Evolutionary conservation across 2,797 vertebrate species (phyloP).

Genomic region (Enteromius mattozi): DNA sequence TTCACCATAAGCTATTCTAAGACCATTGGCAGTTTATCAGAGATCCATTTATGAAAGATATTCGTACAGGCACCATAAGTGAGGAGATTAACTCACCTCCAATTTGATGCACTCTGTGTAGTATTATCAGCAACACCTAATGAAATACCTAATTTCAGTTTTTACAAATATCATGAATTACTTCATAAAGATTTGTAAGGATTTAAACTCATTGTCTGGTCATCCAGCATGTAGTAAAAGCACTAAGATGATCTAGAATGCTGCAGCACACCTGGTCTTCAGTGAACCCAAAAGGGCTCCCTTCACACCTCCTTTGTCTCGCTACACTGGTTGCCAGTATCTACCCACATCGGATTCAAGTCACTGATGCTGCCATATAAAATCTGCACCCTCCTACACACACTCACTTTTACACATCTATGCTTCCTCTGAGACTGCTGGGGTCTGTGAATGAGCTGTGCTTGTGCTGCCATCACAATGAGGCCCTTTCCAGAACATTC

Average conservation of each 20-base stretch:
- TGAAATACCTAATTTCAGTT: neutral
- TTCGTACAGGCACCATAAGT: neutral
- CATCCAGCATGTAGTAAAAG: neutral
- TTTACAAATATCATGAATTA: neutral
- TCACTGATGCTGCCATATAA: neutral
- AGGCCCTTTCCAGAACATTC: slow-evolving; percentile 4
- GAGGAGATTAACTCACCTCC: neutral
- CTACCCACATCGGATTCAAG: slow-evolving; percentile 10
- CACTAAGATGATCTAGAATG: neutral
- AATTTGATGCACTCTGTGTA: neutral
- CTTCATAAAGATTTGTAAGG: neutral
- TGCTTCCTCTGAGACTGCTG: neutral
- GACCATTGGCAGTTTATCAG: neutral
- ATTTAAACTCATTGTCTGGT: neutral
- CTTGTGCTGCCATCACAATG: neutral
- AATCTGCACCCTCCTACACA: slow-evolving; percentile 4
- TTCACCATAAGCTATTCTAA: neutral
- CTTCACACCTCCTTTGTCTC: slow-evolving; percentile 1
- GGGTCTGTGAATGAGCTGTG: neutral
- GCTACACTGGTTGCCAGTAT: neutral
- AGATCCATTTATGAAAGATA: neutral
- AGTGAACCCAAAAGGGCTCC: neutral
- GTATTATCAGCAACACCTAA: neutral
- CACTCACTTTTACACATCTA: neutral
- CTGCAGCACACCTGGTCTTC: neutral